Base-by-base conservation (phyloP, 2,888 invertebrate genomes). In the Catonia carolina region DNA sequence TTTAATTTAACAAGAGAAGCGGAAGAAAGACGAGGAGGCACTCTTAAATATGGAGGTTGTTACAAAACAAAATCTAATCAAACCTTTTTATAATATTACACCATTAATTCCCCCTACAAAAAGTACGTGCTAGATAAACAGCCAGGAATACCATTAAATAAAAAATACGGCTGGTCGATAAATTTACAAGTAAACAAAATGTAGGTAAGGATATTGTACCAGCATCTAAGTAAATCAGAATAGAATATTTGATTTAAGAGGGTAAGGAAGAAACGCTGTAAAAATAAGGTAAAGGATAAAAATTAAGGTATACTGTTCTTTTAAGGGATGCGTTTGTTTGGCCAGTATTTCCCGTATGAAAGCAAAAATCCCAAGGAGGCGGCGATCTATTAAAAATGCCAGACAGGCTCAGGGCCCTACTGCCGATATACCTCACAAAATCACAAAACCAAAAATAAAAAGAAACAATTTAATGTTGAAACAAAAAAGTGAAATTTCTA, bases 71-170 rank as follows among this genome's bases (percentile, higher is more conserved):
- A 27, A 6, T 27, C 8, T 6, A 4, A 6, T 27, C 27, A 27
- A 27, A 27, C 27, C 27, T 27, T 27, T 6, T 27, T 6, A 27
- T 6, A 27, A 27, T 6, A 27, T 27, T 27, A 6, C 22, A 22
- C 14, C 45, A 14, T 20, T 45, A 23, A 45, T 45, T 27, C 22
- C 45, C 45, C 45, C 10, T 10, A 10, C n/a, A 14, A 14, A 18
- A 23, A 2, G 10, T 22, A 45, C 45, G 81, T 81, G 81, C 81
- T 82, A 82, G 81, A 81, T 81, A 81, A 82, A 81, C 81, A 80
- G 81, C 81, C 77, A 78, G 74, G 74, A 71, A 75, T 74, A 27
- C 4, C 8, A 27, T 27, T 27, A 27, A 27, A 8, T 27, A 27
- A 27, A 27, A 27, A 27, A 27, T 4, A 27, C 27, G 4, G 4